Evolutionary conservation across 35 echinoderm and acorn worm species (phyloP).

Genomic region (Stichopus chloronotus): DNA sequence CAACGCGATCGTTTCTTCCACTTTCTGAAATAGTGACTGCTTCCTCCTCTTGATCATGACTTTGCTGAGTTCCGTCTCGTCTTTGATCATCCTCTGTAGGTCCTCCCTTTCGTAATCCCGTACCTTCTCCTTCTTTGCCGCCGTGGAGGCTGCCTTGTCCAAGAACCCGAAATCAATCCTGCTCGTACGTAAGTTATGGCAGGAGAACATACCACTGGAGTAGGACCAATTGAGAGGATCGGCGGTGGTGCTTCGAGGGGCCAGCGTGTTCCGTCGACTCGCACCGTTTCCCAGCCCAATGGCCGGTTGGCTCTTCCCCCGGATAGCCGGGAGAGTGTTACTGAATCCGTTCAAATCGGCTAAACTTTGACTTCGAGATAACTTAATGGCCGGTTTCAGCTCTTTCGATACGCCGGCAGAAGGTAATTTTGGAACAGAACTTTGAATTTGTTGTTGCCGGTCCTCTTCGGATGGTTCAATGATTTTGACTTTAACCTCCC

Average conservation of each 20-base stretch:
- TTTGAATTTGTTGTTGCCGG: background rate
- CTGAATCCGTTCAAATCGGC: background rate
- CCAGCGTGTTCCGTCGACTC: background rate
- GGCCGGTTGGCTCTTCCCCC: conserved; percentile 17
- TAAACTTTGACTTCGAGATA: conserved; percentile 9
- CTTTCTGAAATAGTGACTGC: conserved; percentile 15
- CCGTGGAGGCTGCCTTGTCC: background rate
- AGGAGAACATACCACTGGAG: conserved; percentile 46
- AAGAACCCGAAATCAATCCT: conserved; percentile 8
- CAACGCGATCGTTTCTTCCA: conserved; percentile 33
- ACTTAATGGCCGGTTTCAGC: conserved; percentile 36
- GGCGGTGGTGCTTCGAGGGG: background rate
- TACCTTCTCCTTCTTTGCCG: background rate
- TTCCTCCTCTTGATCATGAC: conserved; percentile 36
- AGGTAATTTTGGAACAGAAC: conserved; percentile 46
- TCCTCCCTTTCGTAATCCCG: background rate
- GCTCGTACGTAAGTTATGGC: conserved; percentile 33
- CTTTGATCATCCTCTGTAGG: background rate
- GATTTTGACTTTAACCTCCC: conserved; percentile 44
- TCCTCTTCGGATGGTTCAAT: conserved; percentile 42
- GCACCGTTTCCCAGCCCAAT: background rate
- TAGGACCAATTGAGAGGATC: conserved; percentile 48
- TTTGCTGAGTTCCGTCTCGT: conserved; percentile 31
- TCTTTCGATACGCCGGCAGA: background rate
- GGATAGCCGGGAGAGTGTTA: conserved; percentile 26